These are phyloP conservation scores for Liodrosophila aerea DNA, from an alignment of 2,888 invertebrate species.

Conservation along the genomic window DNA sequence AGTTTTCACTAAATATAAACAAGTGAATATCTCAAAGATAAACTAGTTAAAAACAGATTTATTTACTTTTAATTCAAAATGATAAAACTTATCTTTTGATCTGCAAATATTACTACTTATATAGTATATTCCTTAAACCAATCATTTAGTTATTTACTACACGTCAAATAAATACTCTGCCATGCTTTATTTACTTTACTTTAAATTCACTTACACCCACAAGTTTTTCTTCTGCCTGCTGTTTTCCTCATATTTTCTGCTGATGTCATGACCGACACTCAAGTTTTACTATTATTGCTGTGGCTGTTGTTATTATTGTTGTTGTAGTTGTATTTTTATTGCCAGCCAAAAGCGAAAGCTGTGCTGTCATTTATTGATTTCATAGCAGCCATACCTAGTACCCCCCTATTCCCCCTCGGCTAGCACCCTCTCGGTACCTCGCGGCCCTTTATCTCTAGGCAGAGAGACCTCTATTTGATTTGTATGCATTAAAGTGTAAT, in stretches of 20 bases:
- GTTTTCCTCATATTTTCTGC: conserved; percentile 43
- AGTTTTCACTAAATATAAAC: conserved; percentile 26
- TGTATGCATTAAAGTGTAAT: conserved; percentile 69
- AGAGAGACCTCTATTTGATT: conserved; percentile 63
- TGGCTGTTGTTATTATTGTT: conserved; percentile 33
- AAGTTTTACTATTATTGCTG: conserved; percentile 66
- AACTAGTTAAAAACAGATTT: no score
- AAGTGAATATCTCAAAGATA: not conserved
- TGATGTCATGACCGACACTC: conserved; percentile 63
- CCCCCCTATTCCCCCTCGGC: not conserved
- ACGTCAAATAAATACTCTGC: no score
- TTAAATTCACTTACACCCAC: no score
- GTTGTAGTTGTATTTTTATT: conserved; percentile 56
- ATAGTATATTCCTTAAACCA: no score
- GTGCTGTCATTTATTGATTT: conserved; percentile 72
- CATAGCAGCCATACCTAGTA: conserved; percentile 50
- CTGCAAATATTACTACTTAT: no score
- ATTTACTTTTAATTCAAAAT: no score
- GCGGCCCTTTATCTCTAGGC: conserved; percentile 41
- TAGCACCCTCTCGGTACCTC: conserved; percentile 27
- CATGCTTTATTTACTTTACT: no score
- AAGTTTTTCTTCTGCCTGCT: not conserved
- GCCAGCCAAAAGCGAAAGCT: conserved; percentile 48
- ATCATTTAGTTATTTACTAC: no score
- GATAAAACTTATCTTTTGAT: no score